Conservation (phyloP, 2,888 invertebrate genomes). For the Pantelozetes paolii region DNA sequence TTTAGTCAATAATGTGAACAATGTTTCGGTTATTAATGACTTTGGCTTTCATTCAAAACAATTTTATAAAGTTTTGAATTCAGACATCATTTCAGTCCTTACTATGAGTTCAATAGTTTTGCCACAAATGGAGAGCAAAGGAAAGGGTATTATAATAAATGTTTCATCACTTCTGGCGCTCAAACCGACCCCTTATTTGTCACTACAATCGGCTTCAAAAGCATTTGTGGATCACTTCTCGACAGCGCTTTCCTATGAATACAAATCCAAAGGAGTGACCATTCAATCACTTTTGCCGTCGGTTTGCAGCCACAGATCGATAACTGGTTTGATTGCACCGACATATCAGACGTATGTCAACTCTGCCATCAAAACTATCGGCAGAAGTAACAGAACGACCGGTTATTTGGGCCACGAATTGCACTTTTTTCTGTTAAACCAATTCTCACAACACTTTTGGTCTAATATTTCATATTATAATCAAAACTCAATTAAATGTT, state of each 20-base stretch:
- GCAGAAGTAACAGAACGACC: neutral
- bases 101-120: slow-evolving; percentile 34
- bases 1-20: slow-evolving; percentile 4
- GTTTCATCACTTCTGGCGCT: slow-evolving; percentile 17
- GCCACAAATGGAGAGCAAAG: slow-evolving; percentile 15
- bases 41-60: neutral
- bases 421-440: neutral
- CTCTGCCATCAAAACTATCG: slow-evolving; percentile 8
- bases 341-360: neutral
- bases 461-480: neutral
- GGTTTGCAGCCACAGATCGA: neutral
- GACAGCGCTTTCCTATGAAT: slow-evolving; percentile 17
- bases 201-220: slow-evolving; percentile 27
- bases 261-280: slow-evolving; percentile 12
- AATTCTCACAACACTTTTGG: neutral
- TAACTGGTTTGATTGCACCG: neutral
- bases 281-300: slow-evolving; percentile 25
- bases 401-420: slow-evolving; percentile 28
- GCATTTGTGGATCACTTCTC: slow-evolving; percentile 35
- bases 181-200: slow-evolving; percentile 2
- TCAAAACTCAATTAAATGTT: neutral
- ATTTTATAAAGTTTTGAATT: slow-evolving; percentile 14
- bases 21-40: neutral
- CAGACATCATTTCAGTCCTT: neutral
- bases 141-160: slow-evolving; percentile 30